A percentile compares a stretch with the other conserved stretches of the same genome.
These are phyloP conservation scores for Pelmatolapia mariae DNA, from an alignment of 2,113 vertebrate species.

Conservation along the genomic window DNA sequence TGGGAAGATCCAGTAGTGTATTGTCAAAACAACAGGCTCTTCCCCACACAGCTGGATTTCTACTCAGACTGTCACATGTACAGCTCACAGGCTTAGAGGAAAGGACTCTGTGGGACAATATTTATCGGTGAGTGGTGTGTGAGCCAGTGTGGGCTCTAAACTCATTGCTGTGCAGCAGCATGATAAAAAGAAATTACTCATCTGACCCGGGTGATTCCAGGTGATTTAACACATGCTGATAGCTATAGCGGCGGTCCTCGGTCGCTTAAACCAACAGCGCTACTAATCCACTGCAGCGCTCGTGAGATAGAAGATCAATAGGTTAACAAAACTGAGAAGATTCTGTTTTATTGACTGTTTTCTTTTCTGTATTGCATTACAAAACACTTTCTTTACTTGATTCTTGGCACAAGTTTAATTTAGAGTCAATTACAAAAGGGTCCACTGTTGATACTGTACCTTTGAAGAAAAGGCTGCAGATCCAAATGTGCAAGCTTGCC, in stretches of 20 bases:
- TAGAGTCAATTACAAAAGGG: not conserved
- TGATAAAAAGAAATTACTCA: conserved; percentile 55
- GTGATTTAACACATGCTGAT: conserved; percentile 14
- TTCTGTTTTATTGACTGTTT: not conserved
- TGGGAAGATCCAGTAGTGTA: conserved; percentile 68
- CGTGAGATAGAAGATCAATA: not conserved
- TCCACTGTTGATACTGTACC: not conserved
- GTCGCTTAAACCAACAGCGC: not conserved
- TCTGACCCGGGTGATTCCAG: conserved; percentile 54
- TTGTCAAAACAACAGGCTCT: conserved; percentile 72
- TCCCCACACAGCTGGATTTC: conserved; percentile 75
- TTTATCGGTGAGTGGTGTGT: not conserved
- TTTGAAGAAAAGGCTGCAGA: not conserved
- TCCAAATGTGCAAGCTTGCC: not conserved
- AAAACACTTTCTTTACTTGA: not conserved
- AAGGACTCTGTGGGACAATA: not conserved
- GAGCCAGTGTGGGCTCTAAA: conserved; percentile 26
- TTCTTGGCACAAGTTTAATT: not conserved
- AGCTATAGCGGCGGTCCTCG: not conserved
- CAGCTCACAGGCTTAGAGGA: conserved; percentile 41
- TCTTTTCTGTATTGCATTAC: not conserved
- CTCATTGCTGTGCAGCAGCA: conserved; percentile 32
- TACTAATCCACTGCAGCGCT: not conserved
- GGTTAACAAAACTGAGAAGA: not conserved
- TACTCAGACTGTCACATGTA: conserved; percentile 68